Evolutionary conservation across 2,888 invertebrate species (phyloP), one percentile per base, ranked within the genome.

Genomic region (Leptopilina drosophilae): DNA sequence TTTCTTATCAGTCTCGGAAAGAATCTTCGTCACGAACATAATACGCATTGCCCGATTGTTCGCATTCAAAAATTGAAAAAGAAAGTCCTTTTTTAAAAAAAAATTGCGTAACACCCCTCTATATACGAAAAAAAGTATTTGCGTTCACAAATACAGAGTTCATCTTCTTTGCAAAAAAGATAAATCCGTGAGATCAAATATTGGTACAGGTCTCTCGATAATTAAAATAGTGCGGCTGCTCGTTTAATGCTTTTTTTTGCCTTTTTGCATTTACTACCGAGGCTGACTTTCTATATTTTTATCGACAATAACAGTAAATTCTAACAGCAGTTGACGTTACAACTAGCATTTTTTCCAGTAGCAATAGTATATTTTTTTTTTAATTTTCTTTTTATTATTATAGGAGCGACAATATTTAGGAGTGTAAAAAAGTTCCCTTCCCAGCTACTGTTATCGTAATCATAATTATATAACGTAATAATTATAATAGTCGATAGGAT

Each of bases 351-450:
- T 33, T 33, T 33, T 33, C 33, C 53, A 73, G 73, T 73, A 73
- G 73, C 77, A 40, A 67, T 73, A 67, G 78, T 77, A 76, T 76
- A 77, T 75, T 64, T 77, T 77, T 42, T 64, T 62, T 62, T 66
- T 42, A 62, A 65, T 77, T 69, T 78, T 77, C 26, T 64, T 12
- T 33, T 56, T 40, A 49, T 6, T 26, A 12, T 77, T 12, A n/a
- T 56, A 67, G 56, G 42, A 77, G 77, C 66, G 33, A 65, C 64
- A 67, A 26, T 83, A 82, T 81, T 82, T 80, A 79, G 80, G 77
- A 84, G 81, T 87, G 83, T 85, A 87, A 85, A 77, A 81, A 81
- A 76, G 79, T 86, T 83, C 87, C 87, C 87, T 81, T 83, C 85
- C 82, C 87, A 84, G 82, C 78, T 76, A 77, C 77, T 84, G 56